Base-by-base conservation (phyloP, 2,797 vertebrate genomes). In the Pantherophis vulpinus region DNA sequence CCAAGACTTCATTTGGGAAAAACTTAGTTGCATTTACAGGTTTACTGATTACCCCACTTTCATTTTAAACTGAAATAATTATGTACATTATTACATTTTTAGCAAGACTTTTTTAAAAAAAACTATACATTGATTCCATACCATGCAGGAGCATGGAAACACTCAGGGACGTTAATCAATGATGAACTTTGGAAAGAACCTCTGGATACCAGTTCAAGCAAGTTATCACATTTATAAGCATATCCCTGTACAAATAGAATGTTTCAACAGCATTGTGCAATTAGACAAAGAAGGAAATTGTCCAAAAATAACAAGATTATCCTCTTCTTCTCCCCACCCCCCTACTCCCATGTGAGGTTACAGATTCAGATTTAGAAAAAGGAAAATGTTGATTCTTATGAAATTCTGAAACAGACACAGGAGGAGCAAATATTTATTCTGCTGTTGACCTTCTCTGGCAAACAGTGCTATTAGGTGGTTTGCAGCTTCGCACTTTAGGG, bases 371-470 rank as follows among this genome's bases (percentile, higher is more conserved):
- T 93, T 90, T 29, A 3, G 4, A 29, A 63, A 91, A 96, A 96
- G 96, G 95, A 95, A 96, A 97, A 95, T 93, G 94, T 95, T 91
- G 94, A 95, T 95, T 94, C 70, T 93, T 94, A 70, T 3, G 91
- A 97, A 96, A 91, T 95, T 93, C 95, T 95, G 94, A 96, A 95
- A 74, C 92, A 97, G 96, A 96, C 29, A 1, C 94, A 59, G 95
- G 89, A 95, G 96, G 79, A 4, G 74, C 95, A 97, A 98, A 98
- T 97, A 97, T 98, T 98, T 97, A 96, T 94, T 97, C 93, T 93
- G 95, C 94, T 96, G 95, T 95, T 98, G 97, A 97, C 96, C 96
- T 98, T 98, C 96, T 97, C 96, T 29, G 93, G 96, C 96, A 98
- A 98, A 98, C 90, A 97, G 60, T 51, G 37, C 92, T 88, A 92